These are phyloP conservation scores for Brachypodius melanocephalos DNA, from an alignment of 2,113 vertebrate species.

Conservation along the genomic window DNA sequence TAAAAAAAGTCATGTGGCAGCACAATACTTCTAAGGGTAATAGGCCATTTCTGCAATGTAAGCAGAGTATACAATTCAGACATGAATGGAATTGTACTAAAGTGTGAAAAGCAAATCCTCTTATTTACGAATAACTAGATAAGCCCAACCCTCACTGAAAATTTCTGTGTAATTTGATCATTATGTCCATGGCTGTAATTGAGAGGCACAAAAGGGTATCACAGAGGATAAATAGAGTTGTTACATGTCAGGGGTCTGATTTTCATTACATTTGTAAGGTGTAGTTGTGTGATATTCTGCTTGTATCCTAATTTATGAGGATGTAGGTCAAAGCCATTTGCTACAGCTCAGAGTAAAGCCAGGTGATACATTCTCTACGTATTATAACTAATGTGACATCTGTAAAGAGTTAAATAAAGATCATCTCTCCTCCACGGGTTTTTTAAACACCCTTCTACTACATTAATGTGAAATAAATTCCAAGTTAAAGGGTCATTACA, in stretches of 20 bases:
- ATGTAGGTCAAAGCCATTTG: slow-evolving; percentile 23
- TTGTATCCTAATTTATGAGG: slow-evolving; percentile 39
- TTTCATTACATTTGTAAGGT: background rate
- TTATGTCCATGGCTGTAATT: background rate
- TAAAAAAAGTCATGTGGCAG: background rate
- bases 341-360: slow-evolving; percentile 35
- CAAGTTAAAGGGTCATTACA: background rate
- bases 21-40: background rate
- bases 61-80: background rate
- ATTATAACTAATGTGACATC: slow-evolving; percentile 50
- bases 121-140: background rate
- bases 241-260: background rate
- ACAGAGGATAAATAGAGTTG: slow-evolving; percentile 5
- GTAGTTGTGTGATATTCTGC: background rate
- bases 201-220: background rate
- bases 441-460: background rate
- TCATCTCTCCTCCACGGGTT: background rate
- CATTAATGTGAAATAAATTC: background rate
- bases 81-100: background rate
- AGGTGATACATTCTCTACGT: slow-evolving; percentile 48
- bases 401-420: slow-evolving; percentile 46
- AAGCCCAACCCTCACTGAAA: background rate
- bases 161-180: background rate
- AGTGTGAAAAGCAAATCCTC: background rate
- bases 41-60: background rate